Base-by-base conservation (phyloP, 2,888 invertebrate genomes). In the Zootermopsis nevadensis region DNA sequence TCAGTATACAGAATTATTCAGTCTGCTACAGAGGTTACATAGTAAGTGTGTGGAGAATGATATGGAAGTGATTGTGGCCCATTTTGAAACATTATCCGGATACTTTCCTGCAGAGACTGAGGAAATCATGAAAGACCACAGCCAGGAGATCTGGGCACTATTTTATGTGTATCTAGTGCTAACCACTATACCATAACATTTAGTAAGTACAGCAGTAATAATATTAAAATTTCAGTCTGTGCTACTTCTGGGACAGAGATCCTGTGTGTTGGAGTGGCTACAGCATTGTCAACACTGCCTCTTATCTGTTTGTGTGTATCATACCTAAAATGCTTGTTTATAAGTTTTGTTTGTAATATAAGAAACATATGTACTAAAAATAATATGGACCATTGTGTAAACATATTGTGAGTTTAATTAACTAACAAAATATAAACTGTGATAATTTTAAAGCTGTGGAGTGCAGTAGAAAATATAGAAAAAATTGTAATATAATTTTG, bases 371-470 rank as follows among this genome's bases (percentile, higher is more conserved):
- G 33, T 69, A 69, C 69, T 69, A 33, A 10, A 69, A 31, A 69
- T 31, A 33, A 69, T 69, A 33, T 69, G 69, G 69, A 69, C 69
- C 69, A 69, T 22, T 69, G 33, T 69, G n/a, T 7, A n/a, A 22
- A 42, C 15, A 48, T 60, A 15, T 48, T 7, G n/a, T 60, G 60
- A 27, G 60, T 60, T 27, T 60, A 60, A 60, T 60, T 31, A 69
- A 31, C 1, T 69, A 69, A 69, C 69, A 69, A 69, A 48, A 69
- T 33, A 69, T 33, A 69, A 69, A 69, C 69, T 69, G 69, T 69
- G 69, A 69, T 69, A 69, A 69, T 69, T 60, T 60, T 60, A 60
- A 55, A 33, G 66, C 69, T 69, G 69, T 33, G 33, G 69, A 31
- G 6, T 60, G 60, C 60, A 60, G 60, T 60, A 60, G 19, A 60